Evolutionary conservation across 2,797 vertebrate species (phyloP), one percentile per base, ranked within the genome.

Genomic region (Sibirionetta formosa): DNA sequence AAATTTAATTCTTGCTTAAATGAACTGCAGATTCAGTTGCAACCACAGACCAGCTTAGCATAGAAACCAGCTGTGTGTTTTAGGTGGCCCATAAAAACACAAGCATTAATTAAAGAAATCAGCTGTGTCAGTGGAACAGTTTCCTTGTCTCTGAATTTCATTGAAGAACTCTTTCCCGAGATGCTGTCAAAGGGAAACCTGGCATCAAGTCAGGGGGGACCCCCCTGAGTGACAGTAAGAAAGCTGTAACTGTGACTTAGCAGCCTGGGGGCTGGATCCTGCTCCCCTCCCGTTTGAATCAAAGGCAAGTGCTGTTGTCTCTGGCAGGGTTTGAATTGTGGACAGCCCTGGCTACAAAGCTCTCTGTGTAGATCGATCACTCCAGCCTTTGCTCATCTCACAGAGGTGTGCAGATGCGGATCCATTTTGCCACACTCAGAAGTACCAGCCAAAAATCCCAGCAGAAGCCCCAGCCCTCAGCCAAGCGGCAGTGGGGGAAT

Each of bases 201-300:
- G 46, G 18, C 42, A 35, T 61, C 29, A 4, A 6, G 26, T 69
- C 46, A 77, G 61, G 56, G 11, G 13, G 87, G 51, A 48, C 48
- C 68, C 42, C 38, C 38, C 18, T 5, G n/a, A 44, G 64, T 57
- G 77, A 88, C 77, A 73, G 18, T 19, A 33, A 42, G 16, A 9
- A 80, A 88, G 71, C 69, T 71, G 68, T 26, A 54, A 51, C 51
- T 78, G 82, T 63, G 87, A 94, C 14, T 81, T 85, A 82, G 85
- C 64, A 94, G 50, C 24, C 35, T 31, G 26, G 40, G 26, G 35
- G 11, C 1, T 11, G 3, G 35, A 88, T 73, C 36, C 61, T 83
- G 44, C 71, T 88, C 31, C 22, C 7, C 71, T 88, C 31, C 22
- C 5, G 1, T 26, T 13, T 54, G 22, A 92, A 63, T 57, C 38